Conservation (phyloP, 2,113 vertebrate genomes). For the Artemisiospiza belli region DNA sequence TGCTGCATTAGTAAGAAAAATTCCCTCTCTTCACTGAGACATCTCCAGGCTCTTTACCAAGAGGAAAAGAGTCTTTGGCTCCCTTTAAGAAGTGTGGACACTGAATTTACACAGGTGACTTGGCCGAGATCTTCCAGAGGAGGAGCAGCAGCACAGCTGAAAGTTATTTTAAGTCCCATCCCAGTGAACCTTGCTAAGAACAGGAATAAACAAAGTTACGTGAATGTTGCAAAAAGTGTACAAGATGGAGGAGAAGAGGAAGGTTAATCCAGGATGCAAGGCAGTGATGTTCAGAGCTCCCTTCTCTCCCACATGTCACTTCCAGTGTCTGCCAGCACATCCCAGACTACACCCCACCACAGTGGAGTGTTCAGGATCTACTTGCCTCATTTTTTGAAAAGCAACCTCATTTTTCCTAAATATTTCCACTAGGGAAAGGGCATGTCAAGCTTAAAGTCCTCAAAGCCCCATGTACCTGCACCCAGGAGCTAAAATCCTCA, state of each 20-base stretch:
- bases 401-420: not conserved
- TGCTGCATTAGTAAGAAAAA: not conserved
- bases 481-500: not conserved
- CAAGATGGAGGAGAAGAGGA: not conserved
- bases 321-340: not conserved
- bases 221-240: not conserved
- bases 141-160: not conserved
- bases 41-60: not conserved
- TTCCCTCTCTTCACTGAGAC: not conserved
- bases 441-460: not conserved
- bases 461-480: not conserved
- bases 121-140: not conserved
- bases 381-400: not conserved
- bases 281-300: not conserved
- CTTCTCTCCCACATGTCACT: too few relatives aligned
- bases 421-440: not conserved
- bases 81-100: not conserved
- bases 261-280: not conserved
- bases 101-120: not conserved
- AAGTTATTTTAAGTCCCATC: not conserved
- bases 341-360: rapidly evolving
- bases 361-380: not conserved
- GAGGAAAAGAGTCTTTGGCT: not conserved
- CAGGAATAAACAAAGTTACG: not conserved
- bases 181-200: not conserved